These are phyloP conservation scores for Elephantulus edwardii DNA, from an alignment of 2,113 vertebrate genomes.

Conservation along the genomic window DNA sequence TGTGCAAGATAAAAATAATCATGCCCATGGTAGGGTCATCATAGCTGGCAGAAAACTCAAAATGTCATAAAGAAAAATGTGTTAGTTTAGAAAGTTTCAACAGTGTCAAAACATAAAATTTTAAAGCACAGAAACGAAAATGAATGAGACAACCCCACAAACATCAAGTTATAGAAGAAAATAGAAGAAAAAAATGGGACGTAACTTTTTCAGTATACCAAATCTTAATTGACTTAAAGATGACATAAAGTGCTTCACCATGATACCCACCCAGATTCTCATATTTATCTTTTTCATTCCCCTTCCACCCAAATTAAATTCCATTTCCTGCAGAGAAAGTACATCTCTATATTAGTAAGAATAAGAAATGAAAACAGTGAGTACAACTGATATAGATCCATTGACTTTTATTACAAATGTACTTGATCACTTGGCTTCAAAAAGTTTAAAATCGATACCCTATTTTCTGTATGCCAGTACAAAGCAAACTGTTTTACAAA, in stretches of 20 bases:
- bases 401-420: slow-evolving; percentile 90
- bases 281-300: slow-evolving; percentile 75
- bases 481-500: slow-evolving; percentile 90
- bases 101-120: slow-evolving; percentile 58
- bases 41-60: slow-evolving; percentile 42
- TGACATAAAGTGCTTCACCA: slow-evolving; percentile 61
- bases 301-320: slow-evolving; percentile 79
- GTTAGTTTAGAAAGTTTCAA: slow-evolving; percentile 54
- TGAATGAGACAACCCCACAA: slow-evolving; percentile 50
- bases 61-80: slow-evolving; percentile 53
- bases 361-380: slow-evolving; percentile 89
- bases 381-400: slow-evolving; percentile 88
- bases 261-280: slow-evolving; percentile 64
- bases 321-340: slow-evolving; percentile 79
- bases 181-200: slow-evolving; percentile 56
- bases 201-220: slow-evolving; percentile 71
- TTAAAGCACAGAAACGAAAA: slow-evolving; percentile 60
- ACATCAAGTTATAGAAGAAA: slow-evolving; percentile 51
- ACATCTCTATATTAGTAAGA: slow-evolving; percentile 80
- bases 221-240: slow-evolving; percentile 80
- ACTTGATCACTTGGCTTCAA: slow-evolving; percentile 89
- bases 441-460: slow-evolving; percentile 87
- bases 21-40: slow-evolving; percentile 41
- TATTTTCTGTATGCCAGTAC: slow-evolving; percentile 88
- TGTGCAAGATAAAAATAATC: slow-evolving; percentile 55